phyloP scores from a whole-genome alignment of 2,113 vertebrate species.

The Antechinus stuartii region DNA sequence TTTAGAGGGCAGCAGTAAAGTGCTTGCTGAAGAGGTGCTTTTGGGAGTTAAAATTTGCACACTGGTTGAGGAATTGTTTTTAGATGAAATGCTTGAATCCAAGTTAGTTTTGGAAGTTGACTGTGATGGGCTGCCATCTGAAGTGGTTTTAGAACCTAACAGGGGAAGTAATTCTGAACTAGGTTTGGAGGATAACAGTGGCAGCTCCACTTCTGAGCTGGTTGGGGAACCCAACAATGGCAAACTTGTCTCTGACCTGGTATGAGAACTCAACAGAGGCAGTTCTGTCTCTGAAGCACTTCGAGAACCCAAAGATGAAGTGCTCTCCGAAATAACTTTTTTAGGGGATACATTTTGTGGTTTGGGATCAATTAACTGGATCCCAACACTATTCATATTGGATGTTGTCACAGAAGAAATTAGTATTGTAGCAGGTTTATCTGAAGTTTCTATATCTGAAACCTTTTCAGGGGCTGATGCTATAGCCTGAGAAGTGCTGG shows the following conservation, averaged over 20 bases:
- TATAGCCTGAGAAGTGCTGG: slow-evolving; percentile 66
- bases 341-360: slow-evolving; percentile 76
- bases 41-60: slow-evolving; percentile 60
- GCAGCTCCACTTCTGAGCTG: slow-evolving; percentile 69
- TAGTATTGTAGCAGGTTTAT: slow-evolving; percentile 68
- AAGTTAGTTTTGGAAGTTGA: slow-evolving; percentile 67
- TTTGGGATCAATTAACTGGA: slow-evolving; percentile 71
- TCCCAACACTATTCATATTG: slow-evolving; percentile 78
- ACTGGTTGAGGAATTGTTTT: slow-evolving; percentile 66
- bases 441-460: slow-evolving; percentile 74
- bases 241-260: background rate
- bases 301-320: slow-evolving; percentile 20
- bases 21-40: slow-evolving; percentile 60
- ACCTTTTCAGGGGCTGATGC: slow-evolving; percentile 63
- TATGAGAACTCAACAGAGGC: slow-evolving; percentile 3
- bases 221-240: slow-evolving; percentile 65
- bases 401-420: slow-evolving; percentile 77
- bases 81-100: slow-evolving; percentile 65
- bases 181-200: slow-evolving; percentile 67
- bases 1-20: slow-evolving; percentile 62
- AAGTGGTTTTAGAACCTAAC: slow-evolving; percentile 29
- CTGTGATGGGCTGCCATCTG: slow-evolving; percentile 42
- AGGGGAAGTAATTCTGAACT: slow-evolving; percentile 63
- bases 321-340: slow-evolving; percentile 72
- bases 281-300: slow-evolving; percentile 63